Percentiles rank a stretch among this genome's conserved stretches.
Evolutionary conservation across 2,888 invertebrate species (phyloP).

Genomic region (Amphiduros pacificus): DNA sequence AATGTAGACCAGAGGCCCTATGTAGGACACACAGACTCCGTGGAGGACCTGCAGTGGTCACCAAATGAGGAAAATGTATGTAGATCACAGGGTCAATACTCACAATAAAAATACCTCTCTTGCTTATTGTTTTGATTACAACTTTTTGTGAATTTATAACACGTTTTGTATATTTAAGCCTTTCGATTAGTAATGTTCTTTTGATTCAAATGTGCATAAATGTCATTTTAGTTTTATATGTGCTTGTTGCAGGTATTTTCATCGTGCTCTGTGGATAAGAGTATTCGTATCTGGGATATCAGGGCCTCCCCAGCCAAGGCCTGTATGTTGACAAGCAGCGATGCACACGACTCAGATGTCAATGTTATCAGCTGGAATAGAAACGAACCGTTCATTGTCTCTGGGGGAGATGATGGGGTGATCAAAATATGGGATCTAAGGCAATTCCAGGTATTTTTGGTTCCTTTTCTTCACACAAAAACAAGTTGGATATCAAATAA

Average conservation of each 20-base stretch:
- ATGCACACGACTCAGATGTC: slow-evolving; percentile 88
- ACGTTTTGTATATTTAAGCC: too few species aligned
- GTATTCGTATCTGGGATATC: slow-evolving; percentile 93
- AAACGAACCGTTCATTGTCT: slow-evolving; percentile 81
- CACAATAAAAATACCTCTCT: too few species aligned
- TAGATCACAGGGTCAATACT: too few species aligned
- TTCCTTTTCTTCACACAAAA: neutral
- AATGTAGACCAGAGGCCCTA: slow-evolving; percentile 86
- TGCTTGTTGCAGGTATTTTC: slow-evolving; percentile 59
- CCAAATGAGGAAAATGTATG: slow-evolving; percentile 81
- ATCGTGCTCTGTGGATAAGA: slow-evolving; percentile 63
- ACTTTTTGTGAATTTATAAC: too few species aligned
- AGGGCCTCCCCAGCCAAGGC: slow-evolving; percentile 83
- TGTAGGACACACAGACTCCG: slow-evolving; percentile 84
- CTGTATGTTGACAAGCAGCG: slow-evolving; percentile 83
- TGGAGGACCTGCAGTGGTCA: slow-evolving; percentile 99
- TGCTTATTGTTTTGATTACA: too few species aligned
- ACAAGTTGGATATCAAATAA: too few species aligned
- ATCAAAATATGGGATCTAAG: slow-evolving; percentile 95
- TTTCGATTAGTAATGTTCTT: too few species aligned
- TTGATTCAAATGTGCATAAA: too few species aligned
- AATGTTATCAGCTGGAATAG: slow-evolving; percentile 98
- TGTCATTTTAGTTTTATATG: too few species aligned
- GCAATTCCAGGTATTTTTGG: slow-evolving; percentile 46
- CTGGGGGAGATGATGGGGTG: slow-evolving; percentile 95